Conservation (phyloP, 2,888 invertebrate genomes). For the Parnassius mnemosyne region DNA sequence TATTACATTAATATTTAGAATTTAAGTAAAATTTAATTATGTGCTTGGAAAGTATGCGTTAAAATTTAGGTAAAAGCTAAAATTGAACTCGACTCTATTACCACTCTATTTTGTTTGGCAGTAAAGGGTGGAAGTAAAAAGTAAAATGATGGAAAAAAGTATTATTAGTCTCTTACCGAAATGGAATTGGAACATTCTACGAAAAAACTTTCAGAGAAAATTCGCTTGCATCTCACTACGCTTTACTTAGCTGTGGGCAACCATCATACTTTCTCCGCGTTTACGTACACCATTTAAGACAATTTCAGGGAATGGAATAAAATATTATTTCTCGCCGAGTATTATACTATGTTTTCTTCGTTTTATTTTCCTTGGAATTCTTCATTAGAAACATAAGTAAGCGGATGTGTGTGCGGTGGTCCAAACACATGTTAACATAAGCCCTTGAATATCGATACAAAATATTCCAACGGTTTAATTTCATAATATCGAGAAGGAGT, state of each 20-base stretch:
- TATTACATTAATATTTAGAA: too few relatives aligned
- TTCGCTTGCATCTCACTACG: conserved; percentile 66
- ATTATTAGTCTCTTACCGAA: conserved; percentile 81
- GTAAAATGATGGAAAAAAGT: conserved; percentile 78
- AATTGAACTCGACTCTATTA: conserved; percentile 45
- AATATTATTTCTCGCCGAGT: conserved; percentile 49
- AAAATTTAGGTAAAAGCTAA: background rate
- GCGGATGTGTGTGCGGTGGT: conserved; percentile 15
- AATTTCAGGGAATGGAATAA: conserved; percentile 58
- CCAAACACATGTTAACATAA: background rate
- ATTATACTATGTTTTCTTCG: conserved; percentile 42
- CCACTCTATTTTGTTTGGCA: conserved; percentile 64
- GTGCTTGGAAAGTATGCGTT: too few relatives aligned
- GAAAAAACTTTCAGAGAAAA: conserved; percentile 76
- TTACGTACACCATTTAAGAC: conserved; percentile 68
- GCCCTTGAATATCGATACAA: background rate
- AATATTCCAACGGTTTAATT: background rate
- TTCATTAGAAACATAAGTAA: conserved; percentile 21
- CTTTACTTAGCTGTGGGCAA: conserved; percentile 69
- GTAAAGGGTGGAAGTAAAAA: conserved; percentile 80
- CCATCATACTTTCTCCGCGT: conserved; percentile 73
- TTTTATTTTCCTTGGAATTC: conserved; percentile 34
- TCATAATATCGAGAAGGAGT: background rate
- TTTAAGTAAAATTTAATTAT: background rate
- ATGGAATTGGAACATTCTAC: conserved; percentile 79